phyloP scores from a whole-genome alignment of 2,113 vertebrate species.

The Callipepla squamata region DNA sequence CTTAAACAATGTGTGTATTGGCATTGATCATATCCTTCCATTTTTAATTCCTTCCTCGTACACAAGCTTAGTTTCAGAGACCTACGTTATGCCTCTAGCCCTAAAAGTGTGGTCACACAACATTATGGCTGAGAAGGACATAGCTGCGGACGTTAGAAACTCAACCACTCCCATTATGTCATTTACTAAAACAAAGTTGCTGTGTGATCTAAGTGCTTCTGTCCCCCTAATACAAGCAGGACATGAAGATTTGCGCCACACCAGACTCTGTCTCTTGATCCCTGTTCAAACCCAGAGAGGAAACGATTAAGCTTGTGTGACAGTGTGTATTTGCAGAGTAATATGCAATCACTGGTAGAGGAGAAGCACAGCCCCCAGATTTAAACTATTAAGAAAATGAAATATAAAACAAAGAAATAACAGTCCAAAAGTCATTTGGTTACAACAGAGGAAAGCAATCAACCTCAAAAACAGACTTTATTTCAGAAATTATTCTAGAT shows the following conservation, averaged over 20 bases:
- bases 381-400: background rate
- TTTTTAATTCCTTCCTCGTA: conserved; percentile 49
- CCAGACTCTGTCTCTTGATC: background rate
- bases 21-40: conserved; percentile 56
- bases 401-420: background rate
- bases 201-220: conserved; percentile 48
- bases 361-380: background rate
- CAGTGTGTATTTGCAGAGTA: background rate
- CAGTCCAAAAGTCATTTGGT: background rate
- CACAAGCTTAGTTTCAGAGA: background rate
- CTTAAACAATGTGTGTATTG: background rate
- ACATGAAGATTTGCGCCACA: background rate
- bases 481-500: background rate
- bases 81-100: background rate
- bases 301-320: background rate
- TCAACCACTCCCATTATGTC: conserved; percentile 61
- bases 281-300: background rate
- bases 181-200: conserved; percentile 36
- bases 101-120: background rate
- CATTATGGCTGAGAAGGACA: conserved; percentile 43
- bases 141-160: conserved; percentile 24
- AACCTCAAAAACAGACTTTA: accelerated
- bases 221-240: background rate
- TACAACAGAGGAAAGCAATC: background rate
- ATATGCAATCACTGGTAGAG: background rate